Evolutionary conservation across 2,888 invertebrate species (phyloP).

Genomic region (Tenthredo livida): DNA sequence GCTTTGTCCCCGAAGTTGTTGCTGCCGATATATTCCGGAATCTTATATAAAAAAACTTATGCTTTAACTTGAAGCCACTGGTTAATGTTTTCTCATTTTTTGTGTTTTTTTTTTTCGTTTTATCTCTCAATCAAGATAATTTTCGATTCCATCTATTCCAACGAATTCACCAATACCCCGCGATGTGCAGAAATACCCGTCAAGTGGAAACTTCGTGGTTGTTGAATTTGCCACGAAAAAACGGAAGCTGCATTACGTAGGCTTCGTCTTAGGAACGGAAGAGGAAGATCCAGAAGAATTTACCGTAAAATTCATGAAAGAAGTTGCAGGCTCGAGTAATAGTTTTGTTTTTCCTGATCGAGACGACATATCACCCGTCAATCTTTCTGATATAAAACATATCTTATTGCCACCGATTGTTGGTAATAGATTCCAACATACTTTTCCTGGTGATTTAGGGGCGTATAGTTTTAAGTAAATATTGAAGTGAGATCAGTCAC

Average conservation of each 20-base stretch:
- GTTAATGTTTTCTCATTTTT: constrained; percentile 1
- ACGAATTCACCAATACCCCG: not conserved
- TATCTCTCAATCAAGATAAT: not conserved
- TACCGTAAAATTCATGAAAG: constrained; percentile 12
- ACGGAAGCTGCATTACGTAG: constrained; percentile 36
- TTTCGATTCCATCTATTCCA: constrained; percentile 13
- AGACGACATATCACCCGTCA: constrained; percentile 28
- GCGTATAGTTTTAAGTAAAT: constrained; percentile 13
- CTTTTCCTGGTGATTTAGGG: constrained; percentile 14
- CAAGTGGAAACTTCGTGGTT: constrained; percentile 23
- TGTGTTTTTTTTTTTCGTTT: too few species aligned
- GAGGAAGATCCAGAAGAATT: constrained; percentile 37
- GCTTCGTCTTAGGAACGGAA: constrained; percentile 23
- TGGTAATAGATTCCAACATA: constrained; percentile 34
- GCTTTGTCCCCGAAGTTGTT: not conserved
- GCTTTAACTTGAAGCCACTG: not conserved
- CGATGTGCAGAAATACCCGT: not conserved
- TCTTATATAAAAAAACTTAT: not conserved
- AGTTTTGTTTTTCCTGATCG: constrained; percentile 30
- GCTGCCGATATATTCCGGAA: constrained; percentile 16
- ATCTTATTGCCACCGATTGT: constrained; percentile 12
- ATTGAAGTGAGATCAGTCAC: constrained; percentile 22
- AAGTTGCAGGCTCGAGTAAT: constrained; percentile 1
- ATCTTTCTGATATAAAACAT: constrained; percentile 16
- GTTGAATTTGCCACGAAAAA: constrained; percentile 35